Evolutionary conservation across 53 echinoderm and acorn worm species (phyloP), one percentile per base, ranked within the genome.

Genomic region (Echinometra lucunter): DNA sequence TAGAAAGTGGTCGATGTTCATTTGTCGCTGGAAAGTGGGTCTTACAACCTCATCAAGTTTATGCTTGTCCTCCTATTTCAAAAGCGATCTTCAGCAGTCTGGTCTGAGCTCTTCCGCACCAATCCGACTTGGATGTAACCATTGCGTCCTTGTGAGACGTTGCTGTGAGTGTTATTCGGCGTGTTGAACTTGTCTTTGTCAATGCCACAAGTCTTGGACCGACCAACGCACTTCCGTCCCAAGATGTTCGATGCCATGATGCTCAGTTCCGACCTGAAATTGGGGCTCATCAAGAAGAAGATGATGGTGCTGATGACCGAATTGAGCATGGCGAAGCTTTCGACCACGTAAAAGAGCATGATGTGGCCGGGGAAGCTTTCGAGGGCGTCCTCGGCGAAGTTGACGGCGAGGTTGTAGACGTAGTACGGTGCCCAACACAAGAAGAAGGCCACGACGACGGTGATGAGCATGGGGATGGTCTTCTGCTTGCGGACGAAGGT

Each of bases 381-480:
- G 30, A 96, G 55, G 12, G 32, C 5, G 6, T 74, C 17, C 18
- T 12, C 16, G 37, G 88, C 90, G 92, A 94, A 95, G 28, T 96
- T 95, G 37, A 96, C 70, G 94, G 97, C 96, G 57, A 99, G 96
- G 38, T 97, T 95, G 91, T 95, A 99, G 30, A 88, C 95, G 93
- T 98, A 96, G 94, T 98, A 99, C 17, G 99, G 99, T 23, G 97
- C 99, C 97, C 96, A 99, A 92, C 98, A 99, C 58, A 99, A 27
- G 92, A 97, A 98, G 95, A 99, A 99, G 11, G 99, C 97, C 32
- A 99, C 98, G 34, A 99, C 99, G 28, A 99, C 97, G 23, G 99
- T 99, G 66, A 98, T 96, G 11, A 99, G 94, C 95, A 97, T 99
- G 0, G 97, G 99, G 66, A 98, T 98, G 38, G 98, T 99, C 95